Evolutionary conservation across 1,140 invertebrate genomes (phyloP).

Genomic region (Pseudobourletiella spinata): DNA sequence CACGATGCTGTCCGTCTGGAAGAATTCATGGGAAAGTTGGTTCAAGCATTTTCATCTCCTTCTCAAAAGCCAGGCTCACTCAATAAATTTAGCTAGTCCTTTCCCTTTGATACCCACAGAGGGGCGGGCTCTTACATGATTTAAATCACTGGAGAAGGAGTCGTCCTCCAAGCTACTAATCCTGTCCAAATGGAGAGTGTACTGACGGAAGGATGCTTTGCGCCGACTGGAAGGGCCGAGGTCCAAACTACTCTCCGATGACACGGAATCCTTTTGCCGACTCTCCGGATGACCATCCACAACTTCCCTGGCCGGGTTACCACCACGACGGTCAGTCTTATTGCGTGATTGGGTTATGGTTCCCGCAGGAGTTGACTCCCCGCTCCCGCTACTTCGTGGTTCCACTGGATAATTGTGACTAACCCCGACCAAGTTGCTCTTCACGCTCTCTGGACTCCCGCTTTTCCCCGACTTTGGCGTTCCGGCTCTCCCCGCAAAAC

Average conservation of each 20-base stretch:
- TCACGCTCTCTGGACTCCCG: slow-evolving; percentile 2
- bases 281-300: background rate
- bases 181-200: slow-evolving; percentile 29
- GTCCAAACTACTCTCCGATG: slow-evolving; percentile 3
- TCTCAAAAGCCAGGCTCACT: too few relatives aligned
- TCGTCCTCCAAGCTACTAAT: slow-evolving; percentile 35
- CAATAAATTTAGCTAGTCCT: background rate
- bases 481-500: slow-evolving; percentile 22
- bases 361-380: slow-evolving; percentile 33
- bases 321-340: slow-evolving; percentile 27
- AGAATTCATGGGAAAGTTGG: background rate
- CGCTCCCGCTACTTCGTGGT: slow-evolving; percentile 33
- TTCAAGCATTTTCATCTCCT: background rate
- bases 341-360: slow-evolving; percentile 24
- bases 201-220: slow-evolving; percentile 27
- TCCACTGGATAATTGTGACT: slow-evolving; percentile 26
- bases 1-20: slow-evolving; percentile 29
- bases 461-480: slow-evolving; percentile 21
- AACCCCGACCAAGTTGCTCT: background rate
- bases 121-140: slow-evolving; percentile 20
- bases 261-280: background rate
- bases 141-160: slow-evolving; percentile 29
- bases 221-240: background rate
- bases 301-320: slow-evolving; percentile 34
- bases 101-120: background rate